These are phyloP conservation scores for honey bee (Apis mellifera) DNA, from an alignment of 1,140 invertebrate genomes.

Conservation along the genomic window DNA sequence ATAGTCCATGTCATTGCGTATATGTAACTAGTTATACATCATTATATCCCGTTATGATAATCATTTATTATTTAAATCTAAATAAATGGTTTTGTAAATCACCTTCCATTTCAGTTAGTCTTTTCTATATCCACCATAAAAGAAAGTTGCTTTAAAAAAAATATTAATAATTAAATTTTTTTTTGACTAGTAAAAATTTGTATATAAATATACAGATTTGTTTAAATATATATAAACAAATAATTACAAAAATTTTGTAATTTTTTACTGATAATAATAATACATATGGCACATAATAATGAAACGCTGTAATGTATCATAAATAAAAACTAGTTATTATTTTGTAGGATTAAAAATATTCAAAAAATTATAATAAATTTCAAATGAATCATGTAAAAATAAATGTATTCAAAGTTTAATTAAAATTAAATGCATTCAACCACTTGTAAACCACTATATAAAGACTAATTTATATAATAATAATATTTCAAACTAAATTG, in stretches of 20 bases:
- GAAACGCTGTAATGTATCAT: conserved; percentile 28
- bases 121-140: conserved; percentile 21
- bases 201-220: not conserved
- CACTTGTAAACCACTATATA: not conserved
- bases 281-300: conserved; percentile 27
- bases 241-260: not conserved
- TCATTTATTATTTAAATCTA: conserved; percentile 74
- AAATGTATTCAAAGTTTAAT: conserved; percentile 1
- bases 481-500: conserved; percentile 34
- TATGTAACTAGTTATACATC: conserved; percentile 72
- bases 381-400: not conserved
- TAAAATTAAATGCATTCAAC: conserved; percentile 14
- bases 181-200: not conserved
- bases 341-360: not conserved
- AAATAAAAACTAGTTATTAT: not conserved
- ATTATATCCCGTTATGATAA: conserved; percentile 70
- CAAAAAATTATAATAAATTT: not conserved
- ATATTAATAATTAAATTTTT: not conserved
- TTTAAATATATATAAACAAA: not conserved
- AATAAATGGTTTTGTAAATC: conserved; percentile 72
- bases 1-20: conserved; percentile 79
- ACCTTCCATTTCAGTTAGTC: conserved; percentile 26
- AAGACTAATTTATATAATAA: conserved; percentile 20
- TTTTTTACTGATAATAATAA: not conserved
- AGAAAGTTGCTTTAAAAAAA: not conserved